Conservation (phyloP, 2,113 vertebrate species). For the Chinchilla lanigera region DNA sequence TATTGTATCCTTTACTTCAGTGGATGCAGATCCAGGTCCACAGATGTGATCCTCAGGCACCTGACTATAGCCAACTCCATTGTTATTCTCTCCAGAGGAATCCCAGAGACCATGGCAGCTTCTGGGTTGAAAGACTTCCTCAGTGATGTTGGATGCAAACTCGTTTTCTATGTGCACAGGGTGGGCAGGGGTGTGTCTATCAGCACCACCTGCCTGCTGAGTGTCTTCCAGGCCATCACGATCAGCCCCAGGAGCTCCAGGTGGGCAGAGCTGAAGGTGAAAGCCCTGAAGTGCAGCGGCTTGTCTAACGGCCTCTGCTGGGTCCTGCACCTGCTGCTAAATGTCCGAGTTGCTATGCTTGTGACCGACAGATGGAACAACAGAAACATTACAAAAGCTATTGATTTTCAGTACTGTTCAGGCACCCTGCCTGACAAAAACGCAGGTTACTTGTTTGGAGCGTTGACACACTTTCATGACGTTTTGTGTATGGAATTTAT, state of each 20-base stretch:
- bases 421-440: neutral
- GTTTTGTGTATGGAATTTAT: neutral
- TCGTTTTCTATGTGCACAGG: neutral
- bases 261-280: neutral
- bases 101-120: neutral
- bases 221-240: neutral
- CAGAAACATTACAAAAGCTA: neutral
- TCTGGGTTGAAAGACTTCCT: neutral
- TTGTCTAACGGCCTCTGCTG: neutral
- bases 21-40: neutral
- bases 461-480: neutral
- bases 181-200: neutral
- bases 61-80: neutral
- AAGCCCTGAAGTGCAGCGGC: neutral
- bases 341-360: neutral
- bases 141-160: neutral
- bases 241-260: neutral
- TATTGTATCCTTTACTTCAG: neutral
- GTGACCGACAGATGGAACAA: too few species aligned
- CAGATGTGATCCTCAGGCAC: neutral
- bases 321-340: neutral
- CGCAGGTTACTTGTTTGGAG: neutral
- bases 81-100: neutral
- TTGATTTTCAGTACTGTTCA: neutral
- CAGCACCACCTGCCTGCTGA: neutral